Evolutionary conservation across 2,113 vertebrate species (phyloP).

Genomic region (Charina bottae): DNA sequence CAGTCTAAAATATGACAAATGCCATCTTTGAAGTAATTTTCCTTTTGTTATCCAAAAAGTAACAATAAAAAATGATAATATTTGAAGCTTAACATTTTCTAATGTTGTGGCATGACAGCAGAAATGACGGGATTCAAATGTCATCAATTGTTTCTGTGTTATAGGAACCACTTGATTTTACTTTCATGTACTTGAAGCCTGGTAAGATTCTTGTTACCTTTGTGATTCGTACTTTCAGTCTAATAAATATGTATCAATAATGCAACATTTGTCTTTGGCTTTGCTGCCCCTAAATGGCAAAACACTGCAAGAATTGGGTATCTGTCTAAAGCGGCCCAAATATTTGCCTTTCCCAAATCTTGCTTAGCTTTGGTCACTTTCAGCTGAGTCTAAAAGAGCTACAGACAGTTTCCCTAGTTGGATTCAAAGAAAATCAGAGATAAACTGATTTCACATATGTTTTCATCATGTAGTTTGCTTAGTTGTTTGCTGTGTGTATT

Average conservation of each 20-base stretch:
- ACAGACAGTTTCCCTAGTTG: not conserved
- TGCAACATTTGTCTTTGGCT: not conserved
- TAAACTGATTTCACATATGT: not conserved
- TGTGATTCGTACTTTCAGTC: not conserved
- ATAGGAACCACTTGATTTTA: not conserved
- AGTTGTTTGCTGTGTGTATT: not conserved
- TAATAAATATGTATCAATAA: not conserved
- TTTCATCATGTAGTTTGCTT: not conserved
- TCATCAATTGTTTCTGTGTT: not conserved
- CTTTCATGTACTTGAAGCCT: not conserved
- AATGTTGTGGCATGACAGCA: not conserved
- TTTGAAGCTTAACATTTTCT: not conserved
- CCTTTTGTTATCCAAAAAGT: not conserved
- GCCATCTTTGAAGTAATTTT: not conserved
- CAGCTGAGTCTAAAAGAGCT: not conserved
- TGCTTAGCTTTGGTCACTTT: not conserved
- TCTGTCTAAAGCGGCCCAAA: not conserved
- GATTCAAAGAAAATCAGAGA: not conserved
- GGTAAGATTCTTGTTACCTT: not conserved
- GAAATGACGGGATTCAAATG: not conserved
- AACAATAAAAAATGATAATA: not conserved
- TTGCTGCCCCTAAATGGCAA: not conserved
- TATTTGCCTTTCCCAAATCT: not conserved
- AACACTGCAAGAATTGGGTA: not conserved
- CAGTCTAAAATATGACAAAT: not conserved